These are phyloP conservation scores for Misgurnus mizolepis DNA, from an alignment of 2,113 vertebrate species.

Conservation along the genomic window DNA sequence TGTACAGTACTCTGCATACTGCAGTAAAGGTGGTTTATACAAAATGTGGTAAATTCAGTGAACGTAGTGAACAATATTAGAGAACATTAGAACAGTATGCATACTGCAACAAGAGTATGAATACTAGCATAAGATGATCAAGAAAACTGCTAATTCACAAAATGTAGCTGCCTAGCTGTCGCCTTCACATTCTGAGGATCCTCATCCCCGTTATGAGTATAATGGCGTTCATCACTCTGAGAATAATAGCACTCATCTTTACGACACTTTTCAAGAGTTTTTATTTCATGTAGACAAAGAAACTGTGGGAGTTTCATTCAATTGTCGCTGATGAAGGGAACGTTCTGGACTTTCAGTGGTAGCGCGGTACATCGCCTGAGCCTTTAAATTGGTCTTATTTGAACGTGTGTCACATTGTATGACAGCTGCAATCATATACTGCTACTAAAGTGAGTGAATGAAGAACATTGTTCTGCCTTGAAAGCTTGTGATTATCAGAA, in stretches of 20 bases:
- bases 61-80: no score
- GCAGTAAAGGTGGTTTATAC: no score
- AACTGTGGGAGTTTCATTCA: slow-evolving; percentile 2
- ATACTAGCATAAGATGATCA: no score
- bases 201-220: background rate
- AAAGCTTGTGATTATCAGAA: slow-evolving; percentile 53
- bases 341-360: slow-evolving; percentile 20
- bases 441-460: slow-evolving; percentile 25
- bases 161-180: background rate
- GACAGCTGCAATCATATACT: slow-evolving; percentile 33
- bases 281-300: slow-evolving; percentile 18
- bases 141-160: no score
- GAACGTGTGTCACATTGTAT: background rate
- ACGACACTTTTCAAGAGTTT: background rate
- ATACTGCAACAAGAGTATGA: no score
- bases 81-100: no score
- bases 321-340: slow-evolving; percentile 18
- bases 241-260: slow-evolving; percentile 15
- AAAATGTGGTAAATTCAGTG: no score
- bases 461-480: slow-evolving; percentile 40
- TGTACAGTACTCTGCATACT: no score
- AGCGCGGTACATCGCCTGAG: background rate
- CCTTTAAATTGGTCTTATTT: slow-evolving; percentile 27
- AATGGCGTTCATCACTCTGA: background rate
- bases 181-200: background rate